phyloP scores from a whole-genome alignment of 2,888 invertebrate species.

The Polydrusus pterygomalis region DNA sequence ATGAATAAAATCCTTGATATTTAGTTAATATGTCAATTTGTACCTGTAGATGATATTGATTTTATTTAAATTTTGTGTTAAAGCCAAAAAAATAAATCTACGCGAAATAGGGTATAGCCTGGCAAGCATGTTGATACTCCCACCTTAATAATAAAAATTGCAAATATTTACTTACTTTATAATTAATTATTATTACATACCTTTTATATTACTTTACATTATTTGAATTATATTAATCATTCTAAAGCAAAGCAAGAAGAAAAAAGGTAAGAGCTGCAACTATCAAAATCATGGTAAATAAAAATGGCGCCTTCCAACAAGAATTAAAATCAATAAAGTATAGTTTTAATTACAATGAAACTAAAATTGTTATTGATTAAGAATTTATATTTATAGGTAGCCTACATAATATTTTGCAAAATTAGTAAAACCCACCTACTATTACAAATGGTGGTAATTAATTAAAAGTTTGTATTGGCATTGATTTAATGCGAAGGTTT shows the following conservation, averaged over 20 bases:
- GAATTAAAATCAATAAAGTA: background rate
- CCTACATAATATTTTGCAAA: background rate
- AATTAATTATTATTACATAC: constrained; percentile 10
- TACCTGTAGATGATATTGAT: too few relatives aligned
- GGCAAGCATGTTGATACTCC: too few relatives aligned
- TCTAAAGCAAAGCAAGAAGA: constrained; percentile 39
- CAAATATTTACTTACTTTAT: background rate
- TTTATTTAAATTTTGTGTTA: too few relatives aligned
- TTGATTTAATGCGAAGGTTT: background rate
- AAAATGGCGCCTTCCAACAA: background rate
- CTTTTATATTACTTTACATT: background rate
- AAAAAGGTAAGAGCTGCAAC: constrained; percentile 40
- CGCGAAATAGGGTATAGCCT: too few relatives aligned
- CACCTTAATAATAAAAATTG: too few relatives aligned
- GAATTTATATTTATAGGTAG: constrained; percentile 6
- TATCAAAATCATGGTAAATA: constrained; percentile 38
- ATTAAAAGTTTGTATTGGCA: background rate
- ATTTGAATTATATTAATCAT: background rate
- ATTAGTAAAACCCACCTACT: background rate
- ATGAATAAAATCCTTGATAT: too few relatives aligned
- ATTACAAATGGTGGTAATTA: constrained; percentile 6
- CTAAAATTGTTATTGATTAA: constrained; percentile 15
- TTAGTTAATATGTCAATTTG: too few relatives aligned
- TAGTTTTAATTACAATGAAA: background rate
- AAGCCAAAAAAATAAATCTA: too few relatives aligned